A percentile compares a stretch with the other conserved stretches of the same genome.
Conservation (phyloP, 2,888 invertebrate genomes). For the Pilophorus perplexus region DNA sequence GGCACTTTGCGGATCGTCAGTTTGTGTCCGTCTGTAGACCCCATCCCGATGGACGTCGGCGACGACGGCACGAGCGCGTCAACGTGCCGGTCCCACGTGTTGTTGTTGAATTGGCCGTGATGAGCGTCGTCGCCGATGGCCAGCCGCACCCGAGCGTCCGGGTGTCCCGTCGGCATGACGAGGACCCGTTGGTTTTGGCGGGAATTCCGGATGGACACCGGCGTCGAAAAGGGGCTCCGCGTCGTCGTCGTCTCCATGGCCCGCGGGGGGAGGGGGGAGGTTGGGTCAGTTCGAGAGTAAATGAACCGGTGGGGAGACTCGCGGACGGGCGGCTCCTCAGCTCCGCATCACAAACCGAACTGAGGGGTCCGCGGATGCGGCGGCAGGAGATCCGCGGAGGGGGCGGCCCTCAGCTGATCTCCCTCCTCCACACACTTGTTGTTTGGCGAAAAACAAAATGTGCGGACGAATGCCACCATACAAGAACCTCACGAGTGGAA, state of each 20-base stretch:
- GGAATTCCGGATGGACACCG: constrained; percentile 22
- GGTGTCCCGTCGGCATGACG: constrained; percentile 19
- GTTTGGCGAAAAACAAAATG: too few relatives aligned
- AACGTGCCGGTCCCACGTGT: constrained; percentile 17
- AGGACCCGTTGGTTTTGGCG: constrained; percentile 16
- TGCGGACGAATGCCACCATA: too few relatives aligned
- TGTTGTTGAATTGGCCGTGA: constrained; percentile 10
- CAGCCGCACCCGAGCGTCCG: constrained; percentile 25
- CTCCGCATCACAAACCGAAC: too few relatives aligned
- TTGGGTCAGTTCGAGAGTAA: too few relatives aligned
- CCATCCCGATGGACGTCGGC: constrained; percentile 81
- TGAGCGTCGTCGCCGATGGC: constrained; percentile 14
- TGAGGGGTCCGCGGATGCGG: neutral
- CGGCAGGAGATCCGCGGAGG: neutral
- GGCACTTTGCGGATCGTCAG: constrained; percentile 81
- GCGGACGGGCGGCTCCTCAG: too few relatives aligned
- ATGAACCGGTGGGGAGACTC: too few relatives aligned
- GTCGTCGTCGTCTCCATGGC: constrained; percentile 6
- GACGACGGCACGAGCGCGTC: constrained; percentile 23
- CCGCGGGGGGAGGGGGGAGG: too few relatives aligned
- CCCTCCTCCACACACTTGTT: too few relatives aligned
- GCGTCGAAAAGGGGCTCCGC: constrained; percentile 42
- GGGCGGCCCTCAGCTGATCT: too few relatives aligned
- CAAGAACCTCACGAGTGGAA: too few relatives aligned
- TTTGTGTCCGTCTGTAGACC: constrained; percentile 82